Evolutionary conservation across 2,113 vertebrate genomes (phyloP), one percentile per base, ranked within the genome.

Genomic region (Aldabrachelys gigantea): DNA sequence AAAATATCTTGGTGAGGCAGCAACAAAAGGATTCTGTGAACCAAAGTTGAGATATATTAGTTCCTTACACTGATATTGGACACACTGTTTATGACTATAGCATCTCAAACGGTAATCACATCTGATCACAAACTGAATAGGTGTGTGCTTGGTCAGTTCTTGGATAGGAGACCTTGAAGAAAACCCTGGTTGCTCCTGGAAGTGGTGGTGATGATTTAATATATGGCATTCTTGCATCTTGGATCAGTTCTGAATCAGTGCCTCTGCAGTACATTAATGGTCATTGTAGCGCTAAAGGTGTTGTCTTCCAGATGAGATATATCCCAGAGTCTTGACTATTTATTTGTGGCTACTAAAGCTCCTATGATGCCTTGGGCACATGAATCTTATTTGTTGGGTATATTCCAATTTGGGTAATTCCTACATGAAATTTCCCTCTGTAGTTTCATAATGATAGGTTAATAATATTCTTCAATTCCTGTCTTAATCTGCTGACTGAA

Each of bases 81-180:
- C 38, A 76, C 3, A 44, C 31, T 17, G 62, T 35, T 92, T 13
- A 3, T 82, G 79, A 1, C 53, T 75, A 53, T n/a, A 7, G 6
- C 3, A 13, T 22, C n/a, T 94, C 24, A 31, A 13, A 91, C 9
- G 11, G 57, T 90, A 5, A 35, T 92, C 27, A 44, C 27, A 65
- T 9, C 72, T 52, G 22, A 25, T 84, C 1, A 21, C 35, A 89
- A 82, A 87, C 0, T 0, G 0, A 11, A 35, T 22, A 53, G n/a
- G 38, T 25, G 76, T 72, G 52, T 83, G 69, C 16, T 35, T 78
- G 24, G 27, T 44, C 27, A 19, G 22, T 53, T 59, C 24, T 44
- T 69, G 31, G n/a, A 21, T 76, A 4, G 29, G 85, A n/a, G 16
- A 75, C n/a, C 57, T 31, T 47, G 38, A 24, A 59, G 47, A 10